Evolutionary conservation across 2,797 vertebrate genomes (phyloP).

Genomic region (Sebastolobus altivelis): DNA sequence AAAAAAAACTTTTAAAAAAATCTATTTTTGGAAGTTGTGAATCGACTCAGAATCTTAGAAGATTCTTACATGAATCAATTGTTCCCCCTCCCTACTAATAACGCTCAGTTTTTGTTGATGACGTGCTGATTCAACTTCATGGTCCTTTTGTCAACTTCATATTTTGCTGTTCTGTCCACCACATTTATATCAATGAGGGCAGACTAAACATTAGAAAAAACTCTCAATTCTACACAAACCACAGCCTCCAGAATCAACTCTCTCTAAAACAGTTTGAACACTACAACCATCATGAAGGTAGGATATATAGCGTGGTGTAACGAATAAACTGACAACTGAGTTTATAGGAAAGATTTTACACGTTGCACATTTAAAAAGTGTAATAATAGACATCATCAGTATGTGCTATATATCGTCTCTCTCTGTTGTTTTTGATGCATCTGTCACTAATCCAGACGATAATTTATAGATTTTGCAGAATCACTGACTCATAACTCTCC

Average conservation of each 20-base stretch:
- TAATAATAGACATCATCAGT: not conserved
- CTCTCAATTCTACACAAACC: not conserved
- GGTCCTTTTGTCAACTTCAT: not conserved
- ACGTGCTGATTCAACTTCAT: not conserved
- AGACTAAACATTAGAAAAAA: not conserved
- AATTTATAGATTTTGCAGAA: conserved; percentile 2
- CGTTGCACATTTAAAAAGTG: not conserved
- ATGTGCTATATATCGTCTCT: not conserved
- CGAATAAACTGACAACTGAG: not conserved
- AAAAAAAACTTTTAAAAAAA: no score
- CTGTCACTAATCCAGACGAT: not conserved
- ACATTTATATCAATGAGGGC: not conserved
- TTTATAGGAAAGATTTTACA: not conserved
- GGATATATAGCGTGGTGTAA: not conserved
- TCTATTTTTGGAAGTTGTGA: no score
- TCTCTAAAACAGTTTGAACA: not conserved
- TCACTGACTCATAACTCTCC: not conserved
- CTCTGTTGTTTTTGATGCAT: conserved; percentile 2
- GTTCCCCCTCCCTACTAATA: no score
- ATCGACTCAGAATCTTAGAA: no score
- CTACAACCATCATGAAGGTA: not conserved
- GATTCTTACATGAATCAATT: no score
- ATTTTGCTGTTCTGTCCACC: not conserved
- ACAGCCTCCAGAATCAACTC: not conserved
- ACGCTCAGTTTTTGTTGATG: no score